These are phyloP conservation scores for Nettapus auritus DNA, from an alignment of 2,113 vertebrate species.

Conservation along the genomic window DNA sequence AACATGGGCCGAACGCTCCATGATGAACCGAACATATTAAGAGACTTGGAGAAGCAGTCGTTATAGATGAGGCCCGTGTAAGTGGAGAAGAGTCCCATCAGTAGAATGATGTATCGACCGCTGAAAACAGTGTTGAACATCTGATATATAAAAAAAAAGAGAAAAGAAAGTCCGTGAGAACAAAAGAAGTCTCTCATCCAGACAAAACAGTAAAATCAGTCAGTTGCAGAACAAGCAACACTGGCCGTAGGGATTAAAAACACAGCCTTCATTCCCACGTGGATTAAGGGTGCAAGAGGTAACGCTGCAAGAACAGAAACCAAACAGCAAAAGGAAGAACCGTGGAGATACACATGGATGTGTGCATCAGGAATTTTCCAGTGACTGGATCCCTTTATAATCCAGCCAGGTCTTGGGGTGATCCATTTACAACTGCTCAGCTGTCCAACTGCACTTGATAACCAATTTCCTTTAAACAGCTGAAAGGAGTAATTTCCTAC, in stretches of 20 bases:
- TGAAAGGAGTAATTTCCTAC: background rate
- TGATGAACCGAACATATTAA: conserved; percentile 93
- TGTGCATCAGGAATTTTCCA: background rate
- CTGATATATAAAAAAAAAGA: conserved; percentile 61
- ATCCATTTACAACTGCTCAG: background rate
- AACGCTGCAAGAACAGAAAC: background rate
- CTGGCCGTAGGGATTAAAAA: rapidly evolving
- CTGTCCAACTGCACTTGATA: background rate
- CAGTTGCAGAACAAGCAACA: background rate
- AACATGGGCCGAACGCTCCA: conserved; percentile 98
- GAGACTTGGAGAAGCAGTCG: conserved; percentile 97
- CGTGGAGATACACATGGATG: rapidly evolving
- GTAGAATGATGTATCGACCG: conserved; percentile 94
- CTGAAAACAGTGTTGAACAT: conserved; percentile 95
- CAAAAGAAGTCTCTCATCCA: background rate
- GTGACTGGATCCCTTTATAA: background rate
- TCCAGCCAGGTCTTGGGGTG: background rate
- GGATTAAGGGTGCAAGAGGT: background rate
- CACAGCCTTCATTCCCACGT: background rate
- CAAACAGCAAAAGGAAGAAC: background rate
- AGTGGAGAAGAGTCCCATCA: conserved; percentile 97
- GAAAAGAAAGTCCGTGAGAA: background rate
- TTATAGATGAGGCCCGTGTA: conserved; percentile 99
- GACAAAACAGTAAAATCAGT: background rate
- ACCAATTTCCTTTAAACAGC: background rate